These are phyloP conservation scores for Amblyopsis hoosieri DNA, from an alignment of 2,797 vertebrate species.

Conservation along the genomic window DNA sequence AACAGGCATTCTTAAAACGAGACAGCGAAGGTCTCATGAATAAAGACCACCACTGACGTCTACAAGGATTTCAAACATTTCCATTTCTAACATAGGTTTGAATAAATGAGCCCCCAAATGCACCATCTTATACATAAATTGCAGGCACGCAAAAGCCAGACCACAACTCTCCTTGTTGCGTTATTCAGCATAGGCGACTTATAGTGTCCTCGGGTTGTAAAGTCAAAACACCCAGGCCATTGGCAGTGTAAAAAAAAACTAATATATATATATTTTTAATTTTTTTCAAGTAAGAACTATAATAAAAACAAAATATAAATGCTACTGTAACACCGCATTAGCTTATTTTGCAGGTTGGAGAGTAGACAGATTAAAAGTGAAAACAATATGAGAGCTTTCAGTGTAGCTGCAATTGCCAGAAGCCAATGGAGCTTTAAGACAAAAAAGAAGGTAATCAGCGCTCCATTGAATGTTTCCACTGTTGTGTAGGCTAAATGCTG, in stretches of 20 bases:
- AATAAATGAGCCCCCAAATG: constrained; percentile 12
- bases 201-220: too few relatives aligned
- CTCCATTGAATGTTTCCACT: background rate
- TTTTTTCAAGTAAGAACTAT: too few relatives aligned
- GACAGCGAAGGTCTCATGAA: constrained; percentile 24
- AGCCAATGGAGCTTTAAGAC: background rate
- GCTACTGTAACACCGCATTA: background rate
- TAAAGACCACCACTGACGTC: constrained; percentile 19
- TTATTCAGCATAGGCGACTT: too few relatives aligned
- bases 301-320: background rate
- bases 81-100: constrained; percentile 10
- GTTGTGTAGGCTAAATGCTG: constrained; percentile 1
- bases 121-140: background rate
- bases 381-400: background rate
- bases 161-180: background rate
- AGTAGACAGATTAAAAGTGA: background rate
- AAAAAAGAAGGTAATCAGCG: background rate
- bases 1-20: constrained; percentile 8
- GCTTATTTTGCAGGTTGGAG: background rate
- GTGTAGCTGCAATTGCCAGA: background rate
- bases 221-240: too few relatives aligned
- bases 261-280: too few relatives aligned
- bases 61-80: constrained; percentile 7
- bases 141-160: background rate
- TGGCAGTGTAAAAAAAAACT: too few relatives aligned